Conservation (phyloP, 1,140 invertebrate species). For the Liolophura sinensis region DNA sequence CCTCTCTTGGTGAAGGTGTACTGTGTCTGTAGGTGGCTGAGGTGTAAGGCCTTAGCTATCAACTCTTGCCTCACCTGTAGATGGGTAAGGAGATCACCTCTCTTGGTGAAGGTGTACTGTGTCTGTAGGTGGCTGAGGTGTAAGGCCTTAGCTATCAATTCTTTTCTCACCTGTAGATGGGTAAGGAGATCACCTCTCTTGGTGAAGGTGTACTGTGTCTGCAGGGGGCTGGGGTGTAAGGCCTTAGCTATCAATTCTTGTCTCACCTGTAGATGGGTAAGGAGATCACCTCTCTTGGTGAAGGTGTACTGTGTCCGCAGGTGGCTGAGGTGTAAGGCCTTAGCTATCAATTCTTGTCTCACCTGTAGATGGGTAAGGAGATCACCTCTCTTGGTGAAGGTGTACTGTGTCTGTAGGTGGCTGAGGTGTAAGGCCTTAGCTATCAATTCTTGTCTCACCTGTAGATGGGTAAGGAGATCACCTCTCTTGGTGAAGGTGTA, state of each 20-base stretch:
- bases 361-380: slow-evolving; percentile 59
- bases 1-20: slow-evolving; percentile 54
- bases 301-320: no score
- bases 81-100: not conserved
- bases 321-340: slow-evolving; percentile 60
- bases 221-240: slow-evolving; percentile 57
- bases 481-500: slow-evolving; percentile 54
- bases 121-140: not conserved
- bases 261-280: no score
- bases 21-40: slow-evolving; percentile 51
- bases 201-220: slow-evolving; percentile 51
- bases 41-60: slow-evolving; percentile 60
- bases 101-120: not conserved
- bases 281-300: no score
- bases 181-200: slow-evolving; percentile 54
- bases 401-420: slow-evolving; percentile 53
- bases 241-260: slow-evolving; percentile 60
- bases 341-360: slow-evolving; percentile 59
- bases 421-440: slow-evolving; percentile 60
- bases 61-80: slow-evolving; percentile 37
- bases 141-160: no score
- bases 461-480: slow-evolving; percentile 57
- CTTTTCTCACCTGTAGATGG: slow-evolving; percentile 54
- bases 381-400: slow-evolving; percentile 53
- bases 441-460: slow-evolving; percentile 60